phyloP scores from a whole-genome alignment of 1,140 invertebrate genomes.

The Drosophila repleta region DNA sequence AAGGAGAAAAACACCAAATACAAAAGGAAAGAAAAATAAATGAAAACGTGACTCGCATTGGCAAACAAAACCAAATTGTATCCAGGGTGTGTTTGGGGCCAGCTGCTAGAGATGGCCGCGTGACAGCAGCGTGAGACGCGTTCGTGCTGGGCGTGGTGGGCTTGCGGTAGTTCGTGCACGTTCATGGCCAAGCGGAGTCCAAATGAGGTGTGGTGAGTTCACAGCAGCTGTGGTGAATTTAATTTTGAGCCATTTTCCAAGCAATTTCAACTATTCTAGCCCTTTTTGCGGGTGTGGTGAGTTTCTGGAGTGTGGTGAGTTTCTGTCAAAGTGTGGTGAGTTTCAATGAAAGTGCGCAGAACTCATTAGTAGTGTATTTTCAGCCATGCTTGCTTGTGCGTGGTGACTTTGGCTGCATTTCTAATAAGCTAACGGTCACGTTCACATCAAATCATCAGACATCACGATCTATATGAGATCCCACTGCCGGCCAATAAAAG shows the following conservation, averaged over 20 bases:
- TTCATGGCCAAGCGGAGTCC: background rate
- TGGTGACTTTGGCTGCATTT: slow-evolving; percentile 8
- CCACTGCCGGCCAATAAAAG: slow-evolving; percentile 22
- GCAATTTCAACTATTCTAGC: background rate
- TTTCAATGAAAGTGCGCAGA: background rate
- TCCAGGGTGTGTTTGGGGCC: slow-evolving; percentile 42
- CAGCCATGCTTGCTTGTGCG: background rate
- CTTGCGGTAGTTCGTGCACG: background rate
- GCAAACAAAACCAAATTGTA: slow-evolving; percentile 76
- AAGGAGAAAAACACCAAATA: slow-evolving; percentile 12
- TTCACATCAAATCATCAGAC: slow-evolving; percentile 20
- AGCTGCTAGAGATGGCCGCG: slow-evolving; percentile 31
- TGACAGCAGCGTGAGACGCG: slow-evolving; percentile 31
- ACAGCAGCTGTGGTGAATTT: slow-evolving; percentile 2
- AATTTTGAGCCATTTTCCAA: background rate
- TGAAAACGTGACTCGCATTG: slow-evolving; percentile 79
- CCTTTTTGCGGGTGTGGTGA: background rate
- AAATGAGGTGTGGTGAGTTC: background rate
- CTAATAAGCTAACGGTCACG: slow-evolving; percentile 20
- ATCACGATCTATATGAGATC: slow-evolving; percentile 21
- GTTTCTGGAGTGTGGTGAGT: slow-evolving; percentile 3
- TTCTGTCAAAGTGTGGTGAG: slow-evolving; percentile 6
- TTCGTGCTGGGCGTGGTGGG: slow-evolving; percentile 2
- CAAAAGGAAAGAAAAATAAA: slow-evolving; percentile 32
- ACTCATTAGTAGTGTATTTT: background rate